These are phyloP conservation scores for Tetramorium parvispinum DNA, from an alignment of 1,140 invertebrate species.

Conservation along the genomic window DNA sequence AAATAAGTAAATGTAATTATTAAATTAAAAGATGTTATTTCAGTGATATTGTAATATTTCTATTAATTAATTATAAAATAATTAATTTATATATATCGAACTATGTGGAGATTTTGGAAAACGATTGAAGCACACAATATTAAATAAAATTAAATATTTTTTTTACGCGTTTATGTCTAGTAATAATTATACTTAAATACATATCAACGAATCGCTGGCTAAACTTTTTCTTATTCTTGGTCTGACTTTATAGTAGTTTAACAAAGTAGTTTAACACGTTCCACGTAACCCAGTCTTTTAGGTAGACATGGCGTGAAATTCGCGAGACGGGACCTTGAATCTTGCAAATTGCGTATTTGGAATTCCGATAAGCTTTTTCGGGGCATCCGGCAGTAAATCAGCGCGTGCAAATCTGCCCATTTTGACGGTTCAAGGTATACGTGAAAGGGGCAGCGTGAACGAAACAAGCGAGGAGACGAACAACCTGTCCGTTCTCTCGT, in stretches of 20 bases:
- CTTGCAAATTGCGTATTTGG: slow-evolving; percentile 4
- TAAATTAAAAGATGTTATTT: background rate
- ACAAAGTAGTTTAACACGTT: slow-evolving; percentile 5
- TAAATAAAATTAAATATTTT: background rate
- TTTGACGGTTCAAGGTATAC: slow-evolving; percentile 47
- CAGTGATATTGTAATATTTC: background rate
- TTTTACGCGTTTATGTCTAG: background rate
- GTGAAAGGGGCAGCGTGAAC: slow-evolving; percentile 5
- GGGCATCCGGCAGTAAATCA: slow-evolving; percentile 60
- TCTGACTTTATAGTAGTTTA: background rate
- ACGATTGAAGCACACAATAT: background rate
- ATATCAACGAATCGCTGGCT: background rate
- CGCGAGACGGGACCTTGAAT: slow-evolving; percentile 27
- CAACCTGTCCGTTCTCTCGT: slow-evolving; percentile 51
- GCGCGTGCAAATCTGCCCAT: slow-evolving; percentile 5
- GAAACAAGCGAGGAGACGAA: slow-evolving; percentile 25
- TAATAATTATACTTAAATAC: slow-evolving; percentile 7
- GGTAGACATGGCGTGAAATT: background rate
- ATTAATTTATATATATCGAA: background rate
- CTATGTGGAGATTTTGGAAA: background rate
- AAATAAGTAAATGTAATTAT: background rate
- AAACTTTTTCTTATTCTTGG: background rate
- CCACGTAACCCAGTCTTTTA: background rate
- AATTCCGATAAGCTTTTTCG: slow-evolving; percentile 57
- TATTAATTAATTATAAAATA: background rate